Conservation (phyloP, 2,113 vertebrate genomes). For the Pluvianellus socialis region DNA sequence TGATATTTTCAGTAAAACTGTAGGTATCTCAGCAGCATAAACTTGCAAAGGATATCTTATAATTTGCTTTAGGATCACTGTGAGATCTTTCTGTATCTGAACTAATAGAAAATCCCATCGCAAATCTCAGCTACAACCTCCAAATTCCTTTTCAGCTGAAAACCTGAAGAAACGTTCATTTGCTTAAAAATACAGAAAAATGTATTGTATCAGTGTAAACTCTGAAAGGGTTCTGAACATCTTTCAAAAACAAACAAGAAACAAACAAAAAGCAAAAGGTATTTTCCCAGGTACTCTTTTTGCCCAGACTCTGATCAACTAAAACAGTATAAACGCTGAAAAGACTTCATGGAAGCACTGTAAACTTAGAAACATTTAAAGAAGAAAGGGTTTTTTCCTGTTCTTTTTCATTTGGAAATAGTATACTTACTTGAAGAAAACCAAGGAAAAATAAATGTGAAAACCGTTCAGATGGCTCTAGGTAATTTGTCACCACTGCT, state of each 20-base stretch:
- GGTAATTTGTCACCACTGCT: not conserved
- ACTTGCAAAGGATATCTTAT: not conserved
- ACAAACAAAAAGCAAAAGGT: not conserved
- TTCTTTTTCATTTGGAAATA: not conserved
- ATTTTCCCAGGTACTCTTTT: not conserved
- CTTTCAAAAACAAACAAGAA: not conserved
- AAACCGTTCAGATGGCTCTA: not conserved
- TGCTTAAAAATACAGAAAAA: not conserved
- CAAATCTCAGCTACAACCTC: not conserved
- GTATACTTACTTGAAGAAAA: not conserved
- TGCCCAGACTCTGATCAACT: not conserved
- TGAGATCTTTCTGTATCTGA: not conserved
- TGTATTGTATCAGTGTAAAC: not conserved
- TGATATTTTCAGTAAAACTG: not conserved
- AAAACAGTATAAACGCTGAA: not conserved
- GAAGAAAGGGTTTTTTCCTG: not conserved
- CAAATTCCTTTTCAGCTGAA: not conserved
- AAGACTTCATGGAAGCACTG: not conserved
- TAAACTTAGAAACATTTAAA: not conserved
- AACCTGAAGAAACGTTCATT: not conserved
- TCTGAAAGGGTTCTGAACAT: not conserved
- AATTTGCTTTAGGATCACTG: not conserved
- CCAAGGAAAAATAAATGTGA: not conserved
- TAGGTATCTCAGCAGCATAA: not conserved
- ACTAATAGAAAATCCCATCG: not conserved